These are phyloP conservation scores for Pachypanchax playfairii DNA, from an alignment of 2,113 vertebrate species.

Conservation along the genomic window DNA sequence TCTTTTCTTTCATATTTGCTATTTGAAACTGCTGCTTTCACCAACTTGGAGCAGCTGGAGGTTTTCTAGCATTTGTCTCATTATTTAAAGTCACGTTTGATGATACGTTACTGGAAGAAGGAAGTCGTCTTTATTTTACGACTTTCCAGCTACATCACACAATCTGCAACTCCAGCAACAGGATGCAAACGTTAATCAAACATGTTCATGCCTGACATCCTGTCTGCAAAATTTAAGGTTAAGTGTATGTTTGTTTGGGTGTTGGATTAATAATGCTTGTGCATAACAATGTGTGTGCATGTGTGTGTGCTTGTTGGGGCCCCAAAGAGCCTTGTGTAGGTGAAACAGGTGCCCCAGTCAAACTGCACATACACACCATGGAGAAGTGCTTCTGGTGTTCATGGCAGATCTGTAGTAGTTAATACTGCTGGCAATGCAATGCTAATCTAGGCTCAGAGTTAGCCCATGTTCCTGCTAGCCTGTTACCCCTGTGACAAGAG, in stretches of 20 bases:
- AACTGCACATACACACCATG: slow-evolving; percentile 12
- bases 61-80: neutral
- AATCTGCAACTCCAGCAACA: neutral
- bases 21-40: too few relatives aligned
- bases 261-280: slow-evolving; percentile 3
- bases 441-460: slow-evolving; percentile 64
- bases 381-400: slow-evolving; percentile 55
- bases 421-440: slow-evolving; percentile 71
- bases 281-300: slow-evolving; percentile 32
- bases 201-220: slow-evolving; percentile 12
- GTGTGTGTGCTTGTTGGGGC: slow-evolving; percentile 1
- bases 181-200: neutral
- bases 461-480: slow-evolving; percentile 19
- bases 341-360: slow-evolving; percentile 27
- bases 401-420: slow-evolving; percentile 51
- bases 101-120: slow-evolving; percentile 54
- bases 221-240: slow-evolving; percentile 20
- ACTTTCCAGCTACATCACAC: neutral
- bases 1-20: too few relatives aligned
- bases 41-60: neutral
- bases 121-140: slow-evolving; percentile 10
- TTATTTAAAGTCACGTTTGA: slow-evolving; percentile 7
- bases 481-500: slow-evolving; percentile 2
- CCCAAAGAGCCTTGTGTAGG: neutral
- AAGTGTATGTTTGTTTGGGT: neutral